Percentiles rank a stretch among this genome's conserved stretches.
phyloP scores from a whole-genome alignment of 2,113 vertebrate species.

The Hucho hucho region DNA sequence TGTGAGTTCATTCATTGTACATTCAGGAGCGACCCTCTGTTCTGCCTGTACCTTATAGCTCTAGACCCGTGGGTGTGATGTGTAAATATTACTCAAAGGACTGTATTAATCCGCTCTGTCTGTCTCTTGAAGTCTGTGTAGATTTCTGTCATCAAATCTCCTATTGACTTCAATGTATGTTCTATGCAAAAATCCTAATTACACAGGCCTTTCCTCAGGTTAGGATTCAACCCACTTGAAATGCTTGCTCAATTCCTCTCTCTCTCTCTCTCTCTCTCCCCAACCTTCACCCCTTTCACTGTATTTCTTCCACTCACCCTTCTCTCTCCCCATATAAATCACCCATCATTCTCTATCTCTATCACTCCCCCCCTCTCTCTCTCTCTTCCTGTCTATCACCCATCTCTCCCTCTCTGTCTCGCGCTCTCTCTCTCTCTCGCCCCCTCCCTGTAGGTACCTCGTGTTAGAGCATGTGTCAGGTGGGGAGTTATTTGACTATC shows the following conservation, averaged over 20 bases:
- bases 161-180: too few species aligned
- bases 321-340: neutral
- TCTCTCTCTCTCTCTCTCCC: neutral
- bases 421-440: too few species aligned
- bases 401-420: neutral
- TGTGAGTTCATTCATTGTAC: slow-evolving; percentile 79
- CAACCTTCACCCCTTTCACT: neutral
- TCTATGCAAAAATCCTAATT: too few species aligned
- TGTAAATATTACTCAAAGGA: neutral
- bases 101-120: neutral
- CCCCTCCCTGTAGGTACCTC: slow-evolving; percentile 76
- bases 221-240: too few species aligned
- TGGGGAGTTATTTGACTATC: slow-evolving; percentile 90
- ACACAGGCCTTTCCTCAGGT: too few species aligned
- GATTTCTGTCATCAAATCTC: neutral
- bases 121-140: neutral
- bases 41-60: neutral
- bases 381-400: too few species aligned
- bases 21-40: slow-evolving; percentile 9
- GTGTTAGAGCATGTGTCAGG: slow-evolving; percentile 92
- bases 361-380: too few species aligned
- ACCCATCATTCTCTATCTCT: too few species aligned
- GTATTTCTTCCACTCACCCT: too few species aligned
- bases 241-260: neutral
- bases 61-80: neutral